Conservation (phyloP, 2,888 invertebrate genomes). For the Baronia brevicornis region DNA sequence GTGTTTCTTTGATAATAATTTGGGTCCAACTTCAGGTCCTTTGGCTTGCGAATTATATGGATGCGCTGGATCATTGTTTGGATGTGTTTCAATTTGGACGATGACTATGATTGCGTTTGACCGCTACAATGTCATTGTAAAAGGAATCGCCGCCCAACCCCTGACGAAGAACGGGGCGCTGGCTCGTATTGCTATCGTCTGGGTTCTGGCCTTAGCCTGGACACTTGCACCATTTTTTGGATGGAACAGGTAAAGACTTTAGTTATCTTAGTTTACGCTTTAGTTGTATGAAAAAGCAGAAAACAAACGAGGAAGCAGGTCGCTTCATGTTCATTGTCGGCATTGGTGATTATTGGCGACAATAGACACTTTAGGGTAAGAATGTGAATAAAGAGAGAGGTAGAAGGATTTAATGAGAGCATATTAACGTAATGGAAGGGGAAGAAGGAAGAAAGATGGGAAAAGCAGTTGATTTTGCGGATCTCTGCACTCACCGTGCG, state of each 20-base stretch:
- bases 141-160: conserved; percentile 84
- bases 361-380: no score
- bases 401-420: no score
- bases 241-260: conserved; percentile 77
- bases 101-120: conserved; percentile 89
- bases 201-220: conserved; percentile 81
- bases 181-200: conserved; percentile 80
- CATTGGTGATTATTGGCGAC: no score
- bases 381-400: no score
- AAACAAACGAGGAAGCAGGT: no score
- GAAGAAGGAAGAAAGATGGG: no score
- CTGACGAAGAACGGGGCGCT: conserved; percentile 83
- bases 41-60: conserved; percentile 87
- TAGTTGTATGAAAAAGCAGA: no score
- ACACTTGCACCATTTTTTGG: conserved; percentile 84
- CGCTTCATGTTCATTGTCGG: not conserved
- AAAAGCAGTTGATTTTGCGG: no score
- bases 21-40: conserved; percentile 75
- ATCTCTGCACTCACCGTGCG: no score
- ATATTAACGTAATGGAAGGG: no score
- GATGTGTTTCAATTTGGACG: conserved; percentile 88
- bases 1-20: no score
- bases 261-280: not conserved
- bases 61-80: conserved; percentile 85
- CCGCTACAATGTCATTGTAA: conserved; percentile 90